Conservation (phyloP, 2,888 invertebrate genomes). For the Pecten maximus region DNA sequence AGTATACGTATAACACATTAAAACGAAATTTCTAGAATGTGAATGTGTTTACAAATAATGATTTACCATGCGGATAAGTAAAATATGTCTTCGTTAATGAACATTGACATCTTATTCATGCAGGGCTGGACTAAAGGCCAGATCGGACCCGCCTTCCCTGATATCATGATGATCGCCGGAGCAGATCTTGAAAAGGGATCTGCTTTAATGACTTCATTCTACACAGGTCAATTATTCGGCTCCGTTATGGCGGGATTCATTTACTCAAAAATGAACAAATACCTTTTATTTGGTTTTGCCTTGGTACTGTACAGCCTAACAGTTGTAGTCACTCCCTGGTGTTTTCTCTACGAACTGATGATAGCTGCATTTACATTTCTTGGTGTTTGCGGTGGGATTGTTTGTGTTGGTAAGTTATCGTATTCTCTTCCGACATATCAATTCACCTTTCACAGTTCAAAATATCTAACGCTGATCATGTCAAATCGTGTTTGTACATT, state of each 20-base stretch:
- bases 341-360: background rate
- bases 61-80: no score
- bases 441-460: no score
- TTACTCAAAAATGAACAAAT: background rate
- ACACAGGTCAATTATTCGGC: background rate
- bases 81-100: no score
- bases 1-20: no score
- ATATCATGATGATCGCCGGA: conserved; percentile 24
- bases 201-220: background rate
- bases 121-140: background rate
- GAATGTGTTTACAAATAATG: no score
- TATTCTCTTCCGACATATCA: no score
- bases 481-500: no score
- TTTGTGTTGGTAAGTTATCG: background rate
- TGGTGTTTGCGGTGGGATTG: background rate
- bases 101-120: no score
- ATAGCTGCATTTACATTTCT: background rate
- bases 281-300: background rate
- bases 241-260: background rate
- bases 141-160: background rate
- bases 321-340: background rate
- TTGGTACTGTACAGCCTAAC: background rate
- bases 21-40: no score
- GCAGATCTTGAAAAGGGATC: background rate
- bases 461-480: no score